These are phyloP conservation scores for Formicarius rufipectus DNA, from an alignment of 2,113 vertebrate species.

Conservation along the genomic window DNA sequence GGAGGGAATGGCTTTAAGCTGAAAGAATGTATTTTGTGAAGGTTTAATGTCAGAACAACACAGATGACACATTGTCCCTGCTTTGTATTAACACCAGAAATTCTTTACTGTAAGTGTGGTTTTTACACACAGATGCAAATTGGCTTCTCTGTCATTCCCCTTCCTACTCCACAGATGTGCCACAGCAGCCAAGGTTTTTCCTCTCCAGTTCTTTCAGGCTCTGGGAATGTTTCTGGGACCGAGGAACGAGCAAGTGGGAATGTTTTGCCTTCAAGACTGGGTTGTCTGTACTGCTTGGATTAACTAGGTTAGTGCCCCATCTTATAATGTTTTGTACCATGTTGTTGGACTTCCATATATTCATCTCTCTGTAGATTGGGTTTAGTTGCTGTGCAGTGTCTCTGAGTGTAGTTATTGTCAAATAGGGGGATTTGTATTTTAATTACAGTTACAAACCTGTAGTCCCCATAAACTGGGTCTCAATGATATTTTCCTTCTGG, in stretches of 20 bases:
- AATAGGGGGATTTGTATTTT: not conserved
- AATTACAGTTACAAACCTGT: not conserved
- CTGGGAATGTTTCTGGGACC: not conserved
- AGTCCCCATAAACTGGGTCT: not conserved
- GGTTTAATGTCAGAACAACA: no score
- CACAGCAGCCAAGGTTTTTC: not conserved
- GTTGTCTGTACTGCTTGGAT: not conserved
- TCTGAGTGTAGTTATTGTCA: not conserved
- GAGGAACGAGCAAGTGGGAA: not conserved
- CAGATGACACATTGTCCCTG: not conserved
- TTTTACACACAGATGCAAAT: no score
- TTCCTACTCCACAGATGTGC: not conserved
- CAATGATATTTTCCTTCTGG: not conserved
- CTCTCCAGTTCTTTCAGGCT: not conserved
- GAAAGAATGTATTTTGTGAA: not conserved
- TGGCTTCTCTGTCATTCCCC: not conserved
- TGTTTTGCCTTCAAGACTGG: not conserved
- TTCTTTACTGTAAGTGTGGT: no score
- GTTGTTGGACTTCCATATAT: not conserved
- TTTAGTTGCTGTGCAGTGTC: not conserved
- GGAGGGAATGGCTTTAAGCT: not conserved
- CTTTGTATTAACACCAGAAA: not conserved
- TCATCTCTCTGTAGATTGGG: not conserved
- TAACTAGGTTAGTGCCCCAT: not conserved
- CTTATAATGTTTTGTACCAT: not conserved